Evolutionary conservation across 1,140 invertebrate species (phyloP).

Genomic region (Leptopilina clavipes): DNA sequence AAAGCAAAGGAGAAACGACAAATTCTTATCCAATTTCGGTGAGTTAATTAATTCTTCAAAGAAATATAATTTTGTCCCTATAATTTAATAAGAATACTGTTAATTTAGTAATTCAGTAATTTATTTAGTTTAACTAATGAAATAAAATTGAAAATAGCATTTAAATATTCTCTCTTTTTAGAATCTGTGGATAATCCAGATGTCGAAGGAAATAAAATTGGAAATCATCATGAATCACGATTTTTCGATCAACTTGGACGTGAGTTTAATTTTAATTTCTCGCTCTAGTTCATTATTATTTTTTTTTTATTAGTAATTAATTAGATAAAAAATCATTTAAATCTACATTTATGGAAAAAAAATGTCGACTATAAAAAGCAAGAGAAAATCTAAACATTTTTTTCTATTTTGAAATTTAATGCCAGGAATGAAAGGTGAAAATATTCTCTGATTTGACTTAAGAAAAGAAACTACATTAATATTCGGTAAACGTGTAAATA

Average conservation of each 20-base stretch:
- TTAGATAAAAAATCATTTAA: no score
- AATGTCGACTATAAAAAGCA: not conserved
- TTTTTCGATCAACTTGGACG: constrained; percentile 78
- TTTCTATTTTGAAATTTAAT: not conserved
- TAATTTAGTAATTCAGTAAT: no score
- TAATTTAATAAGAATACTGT: not conserved
- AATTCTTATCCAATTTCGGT: constrained; percentile 62
- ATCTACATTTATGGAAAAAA: no score
- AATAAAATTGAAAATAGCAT: not conserved
- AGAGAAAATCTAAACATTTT: not conserved
- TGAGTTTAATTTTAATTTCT: constrained; percentile 66
- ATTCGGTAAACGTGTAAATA: not conserved
- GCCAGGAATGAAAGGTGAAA: not conserved
- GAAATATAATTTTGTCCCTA: not conserved
- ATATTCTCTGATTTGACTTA: not conserved
- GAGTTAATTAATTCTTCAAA: constrained; percentile 41
- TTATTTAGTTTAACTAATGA: no score
- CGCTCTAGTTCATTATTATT: not conserved
- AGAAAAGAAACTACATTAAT: constrained; percentile 1
- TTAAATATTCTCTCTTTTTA: constrained; percentile 47
- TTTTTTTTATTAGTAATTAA: no score
- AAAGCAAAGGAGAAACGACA: constrained; percentile 63
- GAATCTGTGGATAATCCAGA: constrained; percentile 44
- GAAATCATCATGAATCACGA: constrained; percentile 65
- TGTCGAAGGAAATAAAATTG: constrained; percentile 52